Evolutionary conservation across 2,888 invertebrate species (phyloP).

Genomic region (Torymus tubicola): DNA sequence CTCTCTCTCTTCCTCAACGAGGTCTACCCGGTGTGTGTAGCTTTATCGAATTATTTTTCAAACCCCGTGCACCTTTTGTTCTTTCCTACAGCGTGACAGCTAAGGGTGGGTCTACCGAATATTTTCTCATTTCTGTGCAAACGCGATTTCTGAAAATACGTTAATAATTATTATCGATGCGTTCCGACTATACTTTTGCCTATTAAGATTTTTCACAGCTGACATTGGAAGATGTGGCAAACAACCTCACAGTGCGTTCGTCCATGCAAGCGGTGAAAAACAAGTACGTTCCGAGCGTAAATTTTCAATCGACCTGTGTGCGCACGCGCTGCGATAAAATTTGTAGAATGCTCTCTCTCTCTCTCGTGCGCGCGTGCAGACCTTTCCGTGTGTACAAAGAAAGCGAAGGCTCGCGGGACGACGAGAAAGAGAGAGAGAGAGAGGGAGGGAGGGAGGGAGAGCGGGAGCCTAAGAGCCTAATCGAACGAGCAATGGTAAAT

Average conservation of each 20-base stretch:
- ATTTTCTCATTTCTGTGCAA: too few species aligned
- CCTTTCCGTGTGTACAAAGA: slow-evolving; percentile 21
- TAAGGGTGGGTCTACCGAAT: too few species aligned
- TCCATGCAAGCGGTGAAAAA: background rate
- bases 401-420: background rate
- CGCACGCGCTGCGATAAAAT: slow-evolving; percentile 38
- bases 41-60: slow-evolving; percentile 28
- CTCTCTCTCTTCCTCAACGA: too few species aligned
- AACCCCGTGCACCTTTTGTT: background rate
- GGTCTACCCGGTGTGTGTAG: too few species aligned
- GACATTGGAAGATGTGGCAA: too few species aligned
- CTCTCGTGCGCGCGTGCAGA: background rate
- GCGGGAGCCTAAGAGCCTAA: slow-evolving; percentile 40
- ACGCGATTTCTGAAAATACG: too few species aligned
- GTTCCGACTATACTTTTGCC: too few species aligned
- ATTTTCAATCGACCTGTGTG: slow-evolving; percentile 26
- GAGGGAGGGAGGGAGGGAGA: too few species aligned
- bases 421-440: background rate
- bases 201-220: too few species aligned
- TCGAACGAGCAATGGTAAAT: slow-evolving; percentile 54
- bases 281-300: background rate
- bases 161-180: too few species aligned
- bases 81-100: background rate
- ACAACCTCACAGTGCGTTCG: background rate
- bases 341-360: slow-evolving; percentile 55